Base-by-base conservation (phyloP, 2,797 vertebrate genomes). In the Pangasius larnaudii region DNA sequence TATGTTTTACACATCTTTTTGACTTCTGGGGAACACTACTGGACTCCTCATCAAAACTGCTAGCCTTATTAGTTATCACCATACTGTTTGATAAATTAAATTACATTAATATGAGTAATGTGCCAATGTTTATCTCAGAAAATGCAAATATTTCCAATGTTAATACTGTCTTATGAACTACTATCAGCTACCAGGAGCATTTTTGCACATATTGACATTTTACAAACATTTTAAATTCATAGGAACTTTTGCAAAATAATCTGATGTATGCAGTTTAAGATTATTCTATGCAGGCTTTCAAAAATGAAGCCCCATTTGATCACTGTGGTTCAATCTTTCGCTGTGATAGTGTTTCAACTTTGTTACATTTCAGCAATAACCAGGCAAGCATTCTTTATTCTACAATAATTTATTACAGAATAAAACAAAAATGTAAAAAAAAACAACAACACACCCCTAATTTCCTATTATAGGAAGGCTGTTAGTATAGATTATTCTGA, bases 401-500 rank as follows among this genome's bases (percentile, higher is more conserved):
- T 51, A 36, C 18, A 6, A 51, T 30, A 49, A 5, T 84, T 84
- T 84, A 84, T 69, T 67, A 51, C 46, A 51, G 18, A 22, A 63
- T 81, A 53, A 84, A 49, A 30, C 16, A 83, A 51, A 30, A 67
- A 84, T 49, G 9, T 14, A 63, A 42, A 19, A 42, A 24, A 39
- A 27, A 42, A n/a, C n/a, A n/a, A 51, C 33, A 7, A 36, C 1
- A 4, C 33, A 82, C 11, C 42, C 4, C 8, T 49, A 49, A 30
- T 51, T 67, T 30, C 49, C 36, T n/a, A 42, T 67, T 67, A 67
- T 10, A 51, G 10, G 5, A 69, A 84, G 14, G 3, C 27, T 84
- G 58, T 83, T 82, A 82, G 63, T 80, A 42, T 61, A n/a, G 10
- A 39, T 81, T 83, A 83, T 46, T 83, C 39, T 10, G 39, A 49